Percentiles rank a stretch among this genome's conserved stretches.
These are phyloP conservation scores for Microchrysa polita DNA, from an alignment of 2,888 invertebrate genomes.

Conservation along the genomic window DNA sequence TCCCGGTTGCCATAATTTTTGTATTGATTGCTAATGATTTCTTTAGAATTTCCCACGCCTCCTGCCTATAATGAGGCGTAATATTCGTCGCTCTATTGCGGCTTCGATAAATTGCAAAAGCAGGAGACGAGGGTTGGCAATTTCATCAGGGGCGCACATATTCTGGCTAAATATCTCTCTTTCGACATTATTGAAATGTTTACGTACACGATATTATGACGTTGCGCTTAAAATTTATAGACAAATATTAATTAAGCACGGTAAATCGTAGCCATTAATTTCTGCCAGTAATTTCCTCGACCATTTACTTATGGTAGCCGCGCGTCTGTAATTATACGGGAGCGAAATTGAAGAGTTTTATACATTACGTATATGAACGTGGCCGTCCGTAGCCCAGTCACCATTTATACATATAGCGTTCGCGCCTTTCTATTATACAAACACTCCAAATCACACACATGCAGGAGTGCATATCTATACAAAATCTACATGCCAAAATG, in stretches of 20 bases:
- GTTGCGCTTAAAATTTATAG: conserved; percentile 42
- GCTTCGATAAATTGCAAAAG: too few species aligned
- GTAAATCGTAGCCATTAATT: conserved; percentile 40
- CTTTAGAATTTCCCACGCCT: conserved; percentile 20
- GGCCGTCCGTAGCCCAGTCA: not conserved
- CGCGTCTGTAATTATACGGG: conserved; percentile 27
- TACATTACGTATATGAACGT: too few species aligned
- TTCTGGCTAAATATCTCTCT: not conserved
- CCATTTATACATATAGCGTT: too few species aligned
- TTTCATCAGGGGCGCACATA: not conserved
- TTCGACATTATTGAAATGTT: conserved; percentile 34
- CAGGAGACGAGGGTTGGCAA: too few species aligned
- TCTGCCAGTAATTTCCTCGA: conserved; percentile 38
- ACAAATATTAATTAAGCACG: conserved; percentile 42
- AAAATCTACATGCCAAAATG: conserved; percentile 6
- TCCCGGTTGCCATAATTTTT: too few species aligned
- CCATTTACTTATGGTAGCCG: conserved; percentile 29
- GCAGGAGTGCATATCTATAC: too few species aligned
- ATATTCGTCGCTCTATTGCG: too few species aligned
- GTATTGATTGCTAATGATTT: too few species aligned
- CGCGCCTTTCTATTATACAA: too few species aligned
- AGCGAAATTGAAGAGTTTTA: conserved; percentile 40
- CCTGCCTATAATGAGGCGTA: too few species aligned
- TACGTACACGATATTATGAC: conserved; percentile 40
- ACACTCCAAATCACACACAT: too few species aligned